These are phyloP conservation scores for Eumerus sabulonum DNA, from an alignment of 2,888 invertebrate genomes.

Conservation along the genomic window DNA sequence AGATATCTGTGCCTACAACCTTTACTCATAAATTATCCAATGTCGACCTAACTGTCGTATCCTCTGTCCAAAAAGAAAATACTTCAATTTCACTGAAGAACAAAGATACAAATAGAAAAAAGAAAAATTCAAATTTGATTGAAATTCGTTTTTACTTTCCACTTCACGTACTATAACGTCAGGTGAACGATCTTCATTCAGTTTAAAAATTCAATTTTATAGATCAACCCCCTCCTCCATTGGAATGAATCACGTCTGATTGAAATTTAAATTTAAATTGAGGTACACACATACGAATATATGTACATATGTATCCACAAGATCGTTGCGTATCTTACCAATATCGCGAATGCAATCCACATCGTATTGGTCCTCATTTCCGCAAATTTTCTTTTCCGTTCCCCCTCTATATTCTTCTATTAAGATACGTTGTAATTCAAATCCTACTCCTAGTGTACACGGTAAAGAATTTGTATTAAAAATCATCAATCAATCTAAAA, in stretches of 20 bases:
- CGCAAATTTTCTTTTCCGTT: conserved; percentile 34
- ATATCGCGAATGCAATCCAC: conserved; percentile 65
- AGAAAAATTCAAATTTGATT: neutral
- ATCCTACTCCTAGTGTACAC: conserved; percentile 13
- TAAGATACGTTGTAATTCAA: too few relatives aligned
- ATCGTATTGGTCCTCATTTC: conserved; percentile 62
- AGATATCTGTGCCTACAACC: too few relatives aligned
- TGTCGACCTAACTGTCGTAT: too few relatives aligned
- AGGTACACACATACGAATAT: too few relatives aligned
- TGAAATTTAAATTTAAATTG: conserved; percentile 13
- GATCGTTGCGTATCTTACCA: conserved; percentile 43
- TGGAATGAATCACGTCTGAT: conserved; percentile 38
- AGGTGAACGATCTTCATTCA: conserved; percentile 37
- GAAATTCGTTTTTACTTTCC: neutral
- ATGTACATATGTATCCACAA: conserved; percentile 14
- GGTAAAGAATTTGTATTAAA: conserved; percentile 25
- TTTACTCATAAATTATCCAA: too few relatives aligned
- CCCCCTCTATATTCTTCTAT: neutral
- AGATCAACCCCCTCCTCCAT: conserved; percentile 8
- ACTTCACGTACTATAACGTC: too few relatives aligned
- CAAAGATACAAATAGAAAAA: too few relatives aligned
- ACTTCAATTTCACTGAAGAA: too few relatives aligned
- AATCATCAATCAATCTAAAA: conserved; percentile 21
- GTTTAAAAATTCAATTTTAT: conserved; percentile 27
- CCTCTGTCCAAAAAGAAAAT: too few relatives aligned